Percentiles rank a stretch among this genome's conserved stretches.
These are phyloP conservation scores for Eupithecia tripunctaria DNA, from an alignment of 2,888 invertebrate genomes.

Conservation along the genomic window DNA sequence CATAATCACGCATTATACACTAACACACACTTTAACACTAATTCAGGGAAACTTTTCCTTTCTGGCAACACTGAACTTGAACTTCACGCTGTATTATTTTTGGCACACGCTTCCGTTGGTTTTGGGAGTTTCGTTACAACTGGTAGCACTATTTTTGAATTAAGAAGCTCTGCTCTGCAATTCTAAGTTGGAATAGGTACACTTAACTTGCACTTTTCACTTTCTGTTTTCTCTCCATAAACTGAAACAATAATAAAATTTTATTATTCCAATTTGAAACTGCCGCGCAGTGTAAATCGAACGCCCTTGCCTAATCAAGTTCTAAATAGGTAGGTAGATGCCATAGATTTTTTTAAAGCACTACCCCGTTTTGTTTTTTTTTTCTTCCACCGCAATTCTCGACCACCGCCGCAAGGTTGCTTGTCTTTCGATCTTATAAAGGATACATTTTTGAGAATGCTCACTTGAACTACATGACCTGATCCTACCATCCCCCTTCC, in stretches of 20 bases:
- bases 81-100: slow-evolving; percentile 10
- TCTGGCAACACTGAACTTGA: slow-evolving; percentile 20
- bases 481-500: too few species aligned
- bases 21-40: slow-evolving; percentile 36
- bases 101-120: not conserved
- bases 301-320: too few species aligned
- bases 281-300: too few species aligned
- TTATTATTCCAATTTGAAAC: not conserved
- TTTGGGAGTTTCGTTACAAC: not conserved
- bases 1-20: slow-evolving; percentile 80
- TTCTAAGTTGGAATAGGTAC: not conserved
- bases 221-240: slow-evolving; percentile 23
- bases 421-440: too few species aligned
- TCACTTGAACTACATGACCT: too few species aligned
- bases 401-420: too few species aligned
- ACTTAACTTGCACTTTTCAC: not conserved
- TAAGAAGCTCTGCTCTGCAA: not conserved
- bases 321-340: too few species aligned
- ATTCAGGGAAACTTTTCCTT: slow-evolving; percentile 16
- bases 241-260: slow-evolving; percentile 34
- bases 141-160: not conserved
- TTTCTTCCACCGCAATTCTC: too few species aligned
- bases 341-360: too few species aligned
- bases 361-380: too few species aligned
- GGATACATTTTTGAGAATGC: too few species aligned